Evolutionary conservation across 2,888 invertebrate species (phyloP), one percentile per base, ranked within the genome.

Genomic region (Dysmachus trigonus): DNA sequence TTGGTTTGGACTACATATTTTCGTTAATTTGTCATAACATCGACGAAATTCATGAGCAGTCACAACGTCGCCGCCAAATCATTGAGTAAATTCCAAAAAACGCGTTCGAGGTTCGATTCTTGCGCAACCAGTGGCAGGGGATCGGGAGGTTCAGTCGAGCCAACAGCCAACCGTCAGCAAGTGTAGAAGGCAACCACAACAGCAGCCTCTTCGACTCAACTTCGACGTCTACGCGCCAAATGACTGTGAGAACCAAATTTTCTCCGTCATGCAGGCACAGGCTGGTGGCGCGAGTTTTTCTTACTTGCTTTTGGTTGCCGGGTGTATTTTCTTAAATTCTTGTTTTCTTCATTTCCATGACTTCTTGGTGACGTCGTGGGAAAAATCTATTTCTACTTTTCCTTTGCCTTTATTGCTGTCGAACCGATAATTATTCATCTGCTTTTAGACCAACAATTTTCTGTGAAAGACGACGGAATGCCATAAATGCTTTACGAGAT

Each of bases 321-420:
- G 27, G 73, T 73, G n/a, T 73, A 33, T 73, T 73, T 73, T 73
- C 33, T 73, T 73, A n/a, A 30, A n/a, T 73, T 73, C 33, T 73
- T 31, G 30, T 62, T 51, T 18, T 51, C 62, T 62, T 62, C 18
- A 62, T 33, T 73, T 31, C 73, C 30, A 73, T 73, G 73, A 73
- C 31, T 73, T 73, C 73, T 73, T 73, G 15, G 62, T 62, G 73
- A 31, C 73, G 73, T 15, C 73, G 73, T 73, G 73, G 73, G 73
- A 73, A 73, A 73, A 73, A 73, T 73, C 73, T 73, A 73, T 73
- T 73, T 73, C 33, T 33, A 33, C 33, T 18, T 62, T 33, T 73
- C 33, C 8, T n/a, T n/a, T 73, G 73, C 13, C 8, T 73, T 33
- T 33, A 73, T 33, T 73, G 27, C 73, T 13, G 73, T 22, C 27